phyloP scores from a whole-genome alignment of 2,113 vertebrate genomes.

The Microtus pennsylvanicus region DNA sequence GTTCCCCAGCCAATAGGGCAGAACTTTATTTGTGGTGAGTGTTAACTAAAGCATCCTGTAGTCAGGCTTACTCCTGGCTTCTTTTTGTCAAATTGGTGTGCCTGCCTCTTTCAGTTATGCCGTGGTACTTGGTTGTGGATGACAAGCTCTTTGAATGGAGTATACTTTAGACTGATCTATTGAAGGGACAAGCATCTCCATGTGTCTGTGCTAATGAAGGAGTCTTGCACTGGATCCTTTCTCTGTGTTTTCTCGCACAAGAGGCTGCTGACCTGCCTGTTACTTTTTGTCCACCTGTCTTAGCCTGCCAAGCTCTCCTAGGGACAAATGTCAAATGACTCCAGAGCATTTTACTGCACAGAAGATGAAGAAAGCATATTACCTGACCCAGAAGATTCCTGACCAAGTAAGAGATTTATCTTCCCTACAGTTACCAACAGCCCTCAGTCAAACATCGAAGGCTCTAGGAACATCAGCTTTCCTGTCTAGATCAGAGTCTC shows the following conservation, averaged over 20 bases:
- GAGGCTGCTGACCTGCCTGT: constrained; percentile 24
- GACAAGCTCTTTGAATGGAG: not conserved
- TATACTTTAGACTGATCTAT: not conserved
- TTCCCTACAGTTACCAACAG: not conserved
- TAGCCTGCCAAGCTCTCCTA: constrained; percentile 84
- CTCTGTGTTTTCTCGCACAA: not conserved
- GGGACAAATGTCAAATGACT: constrained; percentile 82
- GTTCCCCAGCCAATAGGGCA: not conserved
- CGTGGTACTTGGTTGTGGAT: not conserved
- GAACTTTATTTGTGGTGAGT: not conserved
- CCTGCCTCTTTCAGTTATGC: not conserved
- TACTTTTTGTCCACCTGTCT: not conserved
- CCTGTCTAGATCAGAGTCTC: not conserved
- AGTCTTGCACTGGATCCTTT: not conserved
- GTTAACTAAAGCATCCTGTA: not conserved
- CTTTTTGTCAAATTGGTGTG: not conserved
- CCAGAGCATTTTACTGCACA: constrained; percentile 90
- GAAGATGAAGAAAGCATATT: constrained; percentile 95
- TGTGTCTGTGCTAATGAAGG: not conserved
- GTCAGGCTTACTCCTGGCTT: not conserved
- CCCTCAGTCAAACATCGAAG: not conserved
- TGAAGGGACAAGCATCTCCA: not conserved
- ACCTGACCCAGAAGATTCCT: constrained; percentile 89
- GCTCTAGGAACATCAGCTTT: not conserved
- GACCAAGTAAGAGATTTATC: constrained; percentile 89